Evolutionary conservation across 1,140 invertebrate genomes (phyloP), one percentile per base, ranked within the genome.

Genomic region (Saccostrea glomerata): DNA sequence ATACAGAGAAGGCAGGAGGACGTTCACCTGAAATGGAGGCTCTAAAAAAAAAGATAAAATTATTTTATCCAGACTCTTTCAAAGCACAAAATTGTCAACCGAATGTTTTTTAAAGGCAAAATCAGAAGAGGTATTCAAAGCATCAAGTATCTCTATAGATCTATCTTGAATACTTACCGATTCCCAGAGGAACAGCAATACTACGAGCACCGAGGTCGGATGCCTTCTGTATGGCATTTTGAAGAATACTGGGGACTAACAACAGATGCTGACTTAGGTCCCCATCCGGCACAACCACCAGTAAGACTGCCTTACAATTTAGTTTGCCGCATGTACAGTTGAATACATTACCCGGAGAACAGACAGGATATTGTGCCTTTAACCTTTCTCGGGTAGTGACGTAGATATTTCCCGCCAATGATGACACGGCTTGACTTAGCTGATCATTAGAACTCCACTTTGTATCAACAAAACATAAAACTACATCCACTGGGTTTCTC

Each of bases 401-500:
- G 36, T 86, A 86, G 15, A 70, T 63, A 70, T 86, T 86, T 86
- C 85, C 85, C 54, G 36, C 85, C 20, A 70, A 54, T 20, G 63
- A 70, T 23, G 85, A 36, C 36, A 86, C 12, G 25, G 70, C 36
- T 13, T 70, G 85, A 15, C 30, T 70, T 23, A 40, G 1, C 0
- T 23, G 20, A 25, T 36, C 47, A 7, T 70, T 17, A 12, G 60
- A 13, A 12, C 60, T 47, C 85, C 85, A 86, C 5, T 86, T 86
- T 23, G 40, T 86, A 60, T 86, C 85, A 25, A 70, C 70, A 36
- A 86, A 86, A 54, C 85, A 70, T 20, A 70, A 17, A 6, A 86
- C 54, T 17, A 63, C 60, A 86, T 86, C 85, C 2, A 86, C 85
- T 23, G 66, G 60, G 85, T 40, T 47, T 70, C 15, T 77, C 13